phyloP scores from a whole-genome alignment of 2,113 vertebrate species.

The Hippocampus comes region DNA sequence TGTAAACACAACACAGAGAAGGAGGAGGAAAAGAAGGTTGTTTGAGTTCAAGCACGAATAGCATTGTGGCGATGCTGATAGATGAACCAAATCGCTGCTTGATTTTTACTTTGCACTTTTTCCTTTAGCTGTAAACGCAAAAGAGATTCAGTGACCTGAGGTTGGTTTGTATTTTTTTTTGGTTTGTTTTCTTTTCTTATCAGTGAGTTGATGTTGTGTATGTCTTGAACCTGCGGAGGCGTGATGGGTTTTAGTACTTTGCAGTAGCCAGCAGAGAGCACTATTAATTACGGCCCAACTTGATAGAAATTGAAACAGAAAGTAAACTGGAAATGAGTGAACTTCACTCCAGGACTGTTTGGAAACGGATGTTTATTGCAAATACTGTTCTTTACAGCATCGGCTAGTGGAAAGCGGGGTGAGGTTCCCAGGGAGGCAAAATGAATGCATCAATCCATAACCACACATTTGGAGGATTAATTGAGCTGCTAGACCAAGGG shows the following conservation, averaged over 20 bases:
- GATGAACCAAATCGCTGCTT: neutral
- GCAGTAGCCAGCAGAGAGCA: neutral
- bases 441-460: neutral
- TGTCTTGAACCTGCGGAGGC: neutral
- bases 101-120: neutral
- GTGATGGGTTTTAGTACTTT: neutral
- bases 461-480: neutral
- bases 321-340: neutral
- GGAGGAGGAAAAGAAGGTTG: neutral
- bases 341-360: neutral
- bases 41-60: neutral
- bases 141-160: neutral
- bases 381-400: neutral
- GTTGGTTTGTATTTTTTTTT: neutral
- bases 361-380: neutral
- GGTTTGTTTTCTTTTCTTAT: neutral
- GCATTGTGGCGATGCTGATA: neutral
- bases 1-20: constrained; percentile 1
- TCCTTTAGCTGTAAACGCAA: neutral
- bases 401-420: neutral
- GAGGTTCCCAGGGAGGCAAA: neutral
- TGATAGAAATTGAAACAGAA: neutral
- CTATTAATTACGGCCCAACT: neutral
- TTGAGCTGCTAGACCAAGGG: neutral
- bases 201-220: neutral